phyloP scores from a whole-genome alignment of 2,797 vertebrate genomes.

The Hippopotamyrus pictus region DNA sequence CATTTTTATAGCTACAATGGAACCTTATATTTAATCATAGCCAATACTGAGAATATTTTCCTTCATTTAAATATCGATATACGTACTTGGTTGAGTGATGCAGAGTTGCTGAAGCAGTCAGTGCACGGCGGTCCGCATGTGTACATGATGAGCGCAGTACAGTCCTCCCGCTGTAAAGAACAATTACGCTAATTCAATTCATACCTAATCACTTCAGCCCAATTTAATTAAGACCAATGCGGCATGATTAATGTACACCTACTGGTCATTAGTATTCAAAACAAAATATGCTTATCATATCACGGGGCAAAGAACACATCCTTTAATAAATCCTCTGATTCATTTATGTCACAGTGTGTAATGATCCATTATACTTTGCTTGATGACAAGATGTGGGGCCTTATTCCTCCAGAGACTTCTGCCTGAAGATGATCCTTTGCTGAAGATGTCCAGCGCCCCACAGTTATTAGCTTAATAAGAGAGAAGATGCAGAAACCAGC shows the following conservation, averaged over 20 bases:
- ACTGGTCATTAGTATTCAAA: conserved; percentile 68
- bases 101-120: neutral
- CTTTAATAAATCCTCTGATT: conserved; percentile 69
- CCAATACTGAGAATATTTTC: neutral
- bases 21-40: conserved; percentile 22
- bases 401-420: conserved; percentile 32
- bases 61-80: neutral
- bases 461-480: neutral
- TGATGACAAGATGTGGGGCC: conserved; percentile 53
- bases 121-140: conserved; percentile 39
- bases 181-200: conserved; percentile 74
- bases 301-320: conserved; percentile 56
- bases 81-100: neutral
- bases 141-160: conserved; percentile 54
- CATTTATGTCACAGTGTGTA: conserved; percentile 62
- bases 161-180: conserved; percentile 61
- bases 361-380: conserved; percentile 49
- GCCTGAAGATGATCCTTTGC: conserved; percentile 34
- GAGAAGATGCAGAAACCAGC: neutral
- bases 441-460: neutral
- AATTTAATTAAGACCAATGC: conserved; percentile 70
- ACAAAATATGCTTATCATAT: conserved; percentile 65
- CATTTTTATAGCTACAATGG: neutral
- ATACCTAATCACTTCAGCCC: conserved; percentile 63
- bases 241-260: conserved; percentile 69